Conservation (phyloP, 2,888 invertebrate species). For the Clostera curtula region DNA sequence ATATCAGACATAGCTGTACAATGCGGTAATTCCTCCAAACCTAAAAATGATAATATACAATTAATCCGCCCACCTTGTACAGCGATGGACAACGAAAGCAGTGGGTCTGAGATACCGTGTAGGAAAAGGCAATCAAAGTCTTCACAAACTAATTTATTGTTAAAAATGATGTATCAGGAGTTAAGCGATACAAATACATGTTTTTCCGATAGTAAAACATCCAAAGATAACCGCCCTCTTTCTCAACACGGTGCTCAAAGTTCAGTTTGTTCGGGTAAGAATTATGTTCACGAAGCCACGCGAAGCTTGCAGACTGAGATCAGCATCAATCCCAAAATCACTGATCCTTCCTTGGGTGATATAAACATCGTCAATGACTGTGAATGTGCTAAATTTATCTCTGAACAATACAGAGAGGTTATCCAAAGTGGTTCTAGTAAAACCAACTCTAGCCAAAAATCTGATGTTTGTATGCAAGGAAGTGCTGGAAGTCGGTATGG, state of each 20-base stretch:
- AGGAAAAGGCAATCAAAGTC: conserved; percentile 35
- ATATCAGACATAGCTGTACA: conserved; percentile 17
- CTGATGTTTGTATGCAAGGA: conserved; percentile 14
- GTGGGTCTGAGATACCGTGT: conserved; percentile 17
- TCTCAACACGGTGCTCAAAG: too few relatives aligned
- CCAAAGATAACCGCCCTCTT: conserved; percentile 4
- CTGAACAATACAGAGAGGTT: conserved; percentile 33
- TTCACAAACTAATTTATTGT: conserved; percentile 49
- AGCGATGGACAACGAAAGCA: conserved; percentile 8
- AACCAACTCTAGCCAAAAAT: conserved; percentile 11
- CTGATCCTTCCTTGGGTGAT: conserved; percentile 54
- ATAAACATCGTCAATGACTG: conserved; percentile 41
- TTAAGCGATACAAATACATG: conserved; percentile 12
- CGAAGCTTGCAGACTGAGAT: conserved; percentile 61
- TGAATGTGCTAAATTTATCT: conserved; percentile 39
- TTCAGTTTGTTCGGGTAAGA: conserved; percentile 7
- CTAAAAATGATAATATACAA: conserved; percentile 9
- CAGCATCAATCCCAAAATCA: conserved; percentile 55
- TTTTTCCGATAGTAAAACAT: conserved; percentile 3
- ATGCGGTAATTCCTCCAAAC: conserved; percentile 10
- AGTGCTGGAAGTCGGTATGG: conserved; percentile 11
- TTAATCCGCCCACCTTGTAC: conserved; percentile 13
- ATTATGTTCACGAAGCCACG: conserved; percentile 36
- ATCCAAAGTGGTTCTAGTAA: conserved; percentile 15
- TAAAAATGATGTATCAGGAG: conserved; percentile 26